Percentiles rank a stretch among this genome's conserved stretches.
Conservation (phyloP, 2,797 vertebrate species). For the Helarctos malayanus region DNA sequence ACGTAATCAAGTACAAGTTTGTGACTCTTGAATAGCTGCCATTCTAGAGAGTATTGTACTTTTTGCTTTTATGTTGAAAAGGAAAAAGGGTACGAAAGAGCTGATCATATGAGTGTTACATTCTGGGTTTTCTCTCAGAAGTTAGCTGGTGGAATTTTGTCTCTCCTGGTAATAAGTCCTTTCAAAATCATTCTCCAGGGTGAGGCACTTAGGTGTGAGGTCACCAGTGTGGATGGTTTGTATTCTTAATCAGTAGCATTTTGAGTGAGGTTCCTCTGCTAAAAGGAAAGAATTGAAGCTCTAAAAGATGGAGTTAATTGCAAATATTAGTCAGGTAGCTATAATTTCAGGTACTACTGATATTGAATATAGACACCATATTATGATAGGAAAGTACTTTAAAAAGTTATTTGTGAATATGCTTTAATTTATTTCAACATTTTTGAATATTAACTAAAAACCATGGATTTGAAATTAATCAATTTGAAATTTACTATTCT, state of each 20-base stretch:
- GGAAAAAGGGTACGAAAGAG: background rate
- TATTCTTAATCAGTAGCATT: background rate
- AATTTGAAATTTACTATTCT: background rate
- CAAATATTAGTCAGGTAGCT: background rate
- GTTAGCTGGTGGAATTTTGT: background rate
- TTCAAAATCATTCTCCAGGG: background rate
- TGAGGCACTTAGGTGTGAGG: background rate
- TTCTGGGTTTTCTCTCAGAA: background rate
- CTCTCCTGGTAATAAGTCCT: background rate
- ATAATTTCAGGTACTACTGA: background rate
- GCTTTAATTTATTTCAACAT: background rate
- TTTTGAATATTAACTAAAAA: constrained; percentile 37
- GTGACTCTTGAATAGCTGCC: background rate
- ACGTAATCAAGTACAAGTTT: background rate
- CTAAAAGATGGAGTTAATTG: background rate
- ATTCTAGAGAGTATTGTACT: background rate
- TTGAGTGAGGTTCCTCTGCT: background rate
- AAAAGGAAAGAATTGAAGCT: background rate
- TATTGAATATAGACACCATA: background rate
- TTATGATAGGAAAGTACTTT: background rate
- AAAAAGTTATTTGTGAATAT: background rate
- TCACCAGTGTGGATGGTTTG: background rate
- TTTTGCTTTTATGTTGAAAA: background rate
- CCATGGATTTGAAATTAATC: background rate
- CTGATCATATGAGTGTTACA: background rate